These are phyloP conservation scores for Leptopilina syphax DNA, from an alignment of 2,888 invertebrate genomes.

Conservation along the genomic window DNA sequence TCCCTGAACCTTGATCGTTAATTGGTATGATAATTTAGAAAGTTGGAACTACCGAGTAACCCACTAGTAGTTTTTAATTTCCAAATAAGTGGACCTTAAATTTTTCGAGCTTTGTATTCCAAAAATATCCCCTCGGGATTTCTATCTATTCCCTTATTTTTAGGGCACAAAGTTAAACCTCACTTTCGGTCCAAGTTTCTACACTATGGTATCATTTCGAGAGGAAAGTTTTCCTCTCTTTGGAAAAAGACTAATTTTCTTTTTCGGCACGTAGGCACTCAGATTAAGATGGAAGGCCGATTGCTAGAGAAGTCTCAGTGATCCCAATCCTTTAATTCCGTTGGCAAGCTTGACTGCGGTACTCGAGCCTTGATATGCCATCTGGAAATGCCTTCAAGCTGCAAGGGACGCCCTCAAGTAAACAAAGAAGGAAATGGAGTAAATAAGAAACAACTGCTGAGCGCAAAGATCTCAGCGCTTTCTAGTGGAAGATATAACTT, in stretches of 20 bases:
- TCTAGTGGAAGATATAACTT: constrained; percentile 12
- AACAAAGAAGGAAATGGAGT: constrained; percentile 72
- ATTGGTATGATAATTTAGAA: too few relatives aligned
- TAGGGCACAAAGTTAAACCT: constrained; percentile 16
- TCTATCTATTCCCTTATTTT: background rate
- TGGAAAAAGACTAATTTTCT: constrained; percentile 22
- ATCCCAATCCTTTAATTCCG: constrained; percentile 61
- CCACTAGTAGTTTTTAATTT: too few relatives aligned
- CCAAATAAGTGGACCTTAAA: background rate
- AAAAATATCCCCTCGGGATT: background rate
- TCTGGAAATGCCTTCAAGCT: constrained; percentile 23
- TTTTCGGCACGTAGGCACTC: constrained; percentile 39
- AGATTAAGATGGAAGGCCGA: constrained; percentile 34
- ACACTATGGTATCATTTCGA: constrained; percentile 10
- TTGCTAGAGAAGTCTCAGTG: constrained; percentile 47
- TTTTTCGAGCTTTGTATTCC: background rate
- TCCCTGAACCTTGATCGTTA: too few relatives aligned
- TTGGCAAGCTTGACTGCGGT: constrained; percentile 50
- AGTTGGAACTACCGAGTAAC: too few relatives aligned
- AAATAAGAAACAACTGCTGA: constrained; percentile 71
- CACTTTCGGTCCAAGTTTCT: background rate
- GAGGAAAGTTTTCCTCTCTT: constrained; percentile 16
- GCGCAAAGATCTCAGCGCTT: constrained; percentile 52
- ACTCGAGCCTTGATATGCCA: background rate
- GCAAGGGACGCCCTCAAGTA: constrained; percentile 62